These are phyloP conservation scores for Crypturellus tataupa DNA, from an alignment of 2,797 vertebrate genomes.

Conservation along the genomic window DNA sequence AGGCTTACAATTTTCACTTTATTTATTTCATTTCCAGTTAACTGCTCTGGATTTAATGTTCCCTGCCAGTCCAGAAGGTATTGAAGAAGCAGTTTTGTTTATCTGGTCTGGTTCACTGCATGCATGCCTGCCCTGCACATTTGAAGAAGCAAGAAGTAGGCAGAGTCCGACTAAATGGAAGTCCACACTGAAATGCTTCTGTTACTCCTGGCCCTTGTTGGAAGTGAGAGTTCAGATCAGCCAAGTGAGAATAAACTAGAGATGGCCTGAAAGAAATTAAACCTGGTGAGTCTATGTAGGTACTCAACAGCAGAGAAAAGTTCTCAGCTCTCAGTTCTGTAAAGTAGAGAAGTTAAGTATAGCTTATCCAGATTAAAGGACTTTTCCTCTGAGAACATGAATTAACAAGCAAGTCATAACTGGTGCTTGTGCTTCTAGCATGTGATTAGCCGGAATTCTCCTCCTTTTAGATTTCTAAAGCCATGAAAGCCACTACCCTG, in stretches of 20 bases:
- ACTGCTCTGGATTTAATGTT: neutral
- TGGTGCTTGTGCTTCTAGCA: neutral
- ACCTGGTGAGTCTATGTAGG: fast-evolving
- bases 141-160: neutral
- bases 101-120: neutral
- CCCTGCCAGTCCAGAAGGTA: neutral
- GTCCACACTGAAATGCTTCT: neutral
- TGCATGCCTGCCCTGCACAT: neutral
- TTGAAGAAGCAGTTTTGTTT: neutral
- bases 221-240: neutral
- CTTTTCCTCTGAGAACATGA: slow-evolving; percentile 35
- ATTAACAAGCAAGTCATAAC: slow-evolving; percentile 54
- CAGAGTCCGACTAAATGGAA: neutral
- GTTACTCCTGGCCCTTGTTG: neutral
- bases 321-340: neutral
- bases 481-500: neutral
- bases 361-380: slow-evolving; percentile 53
- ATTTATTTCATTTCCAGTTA: neutral
- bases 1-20: neutral
- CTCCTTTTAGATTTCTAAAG: slow-evolving; percentile 4
- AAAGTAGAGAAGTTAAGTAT: slow-evolving; percentile 28
- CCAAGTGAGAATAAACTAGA: neutral
- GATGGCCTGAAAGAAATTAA: neutral
- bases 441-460: neutral
- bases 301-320: neutral